Percentiles rank a stretch among this genome's conserved stretches.
Evolutionary conservation across 30 jellyfish, hydroid and myxozoan genomes (phyloP).

Genomic region (Catostylus mosaicus): DNA sequence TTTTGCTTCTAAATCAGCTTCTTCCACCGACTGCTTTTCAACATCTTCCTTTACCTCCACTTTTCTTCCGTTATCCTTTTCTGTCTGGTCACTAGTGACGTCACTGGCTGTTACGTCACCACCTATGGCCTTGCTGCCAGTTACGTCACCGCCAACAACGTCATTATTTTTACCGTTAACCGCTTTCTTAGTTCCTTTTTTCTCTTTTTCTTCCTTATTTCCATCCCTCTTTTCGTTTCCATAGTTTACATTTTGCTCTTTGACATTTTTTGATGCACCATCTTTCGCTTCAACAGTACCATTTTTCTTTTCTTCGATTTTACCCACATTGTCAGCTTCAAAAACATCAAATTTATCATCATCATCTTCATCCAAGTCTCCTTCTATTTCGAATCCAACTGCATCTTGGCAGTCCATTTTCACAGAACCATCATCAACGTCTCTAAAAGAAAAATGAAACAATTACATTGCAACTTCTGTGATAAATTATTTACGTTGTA

Average conservation of each 20-base stretch:
- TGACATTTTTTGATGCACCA: not conserved
- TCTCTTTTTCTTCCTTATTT: not conserved
- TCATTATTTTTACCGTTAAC: not conserved
- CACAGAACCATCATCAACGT: slow-evolving; percentile 8
- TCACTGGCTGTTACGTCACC: not conserved
- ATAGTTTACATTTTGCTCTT: not conserved
- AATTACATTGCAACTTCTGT: too few species aligned
- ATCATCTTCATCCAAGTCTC: slow-evolving; percentile 65
- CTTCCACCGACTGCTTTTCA: slow-evolving; percentile 9
- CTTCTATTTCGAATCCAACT: slow-evolving; percentile 63
- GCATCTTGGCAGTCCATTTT: slow-evolving; percentile 50
- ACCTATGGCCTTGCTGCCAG: not conserved
- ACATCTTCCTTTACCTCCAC: not conserved
- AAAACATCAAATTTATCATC: slow-evolving; percentile 13
- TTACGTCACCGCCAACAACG: not conserved
- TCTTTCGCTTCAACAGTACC: not conserved
- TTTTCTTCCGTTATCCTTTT: not conserved
- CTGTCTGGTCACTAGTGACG: not conserved
- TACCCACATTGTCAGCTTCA: not conserved
- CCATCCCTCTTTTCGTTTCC: not conserved
- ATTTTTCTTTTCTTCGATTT: not conserved
- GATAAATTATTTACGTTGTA: not conserved
- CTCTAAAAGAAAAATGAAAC: not conserved
- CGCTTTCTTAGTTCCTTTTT: not conserved
- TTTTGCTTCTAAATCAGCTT: not conserved